phyloP scores from a whole-genome alignment of 2,113 vertebrate species.

The Climacteris rufus region DNA sequence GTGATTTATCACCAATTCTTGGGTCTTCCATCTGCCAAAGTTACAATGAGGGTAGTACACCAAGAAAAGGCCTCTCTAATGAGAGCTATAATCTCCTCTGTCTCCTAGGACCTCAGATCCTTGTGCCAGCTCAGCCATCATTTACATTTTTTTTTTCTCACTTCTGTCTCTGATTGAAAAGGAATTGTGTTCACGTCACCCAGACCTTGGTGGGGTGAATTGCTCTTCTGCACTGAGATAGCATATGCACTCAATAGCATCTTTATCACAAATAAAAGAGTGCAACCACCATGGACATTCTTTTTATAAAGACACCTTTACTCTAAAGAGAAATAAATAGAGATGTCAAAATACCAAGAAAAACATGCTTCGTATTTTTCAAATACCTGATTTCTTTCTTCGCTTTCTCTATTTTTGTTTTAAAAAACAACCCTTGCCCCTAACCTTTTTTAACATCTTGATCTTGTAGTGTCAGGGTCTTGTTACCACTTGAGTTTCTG shows the following conservation, averaged over 20 bases:
- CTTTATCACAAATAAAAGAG: not conserved
- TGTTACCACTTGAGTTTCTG: not conserved
- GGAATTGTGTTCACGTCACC: fast-evolving
- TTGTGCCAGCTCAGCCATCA: not conserved
- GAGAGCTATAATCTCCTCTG: not conserved
- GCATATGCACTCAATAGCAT: not conserved
- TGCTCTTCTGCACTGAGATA: not conserved
- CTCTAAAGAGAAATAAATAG: not conserved
- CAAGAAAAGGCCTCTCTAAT: not conserved
- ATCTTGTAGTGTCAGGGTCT: not conserved
- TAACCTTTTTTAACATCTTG: not conserved
- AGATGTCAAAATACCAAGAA: not conserved
- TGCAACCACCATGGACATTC: not conserved
- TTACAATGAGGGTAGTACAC: not conserved
- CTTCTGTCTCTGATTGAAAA: not conserved
- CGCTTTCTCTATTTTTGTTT: not conserved
- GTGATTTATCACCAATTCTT: not conserved
- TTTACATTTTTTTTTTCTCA: too few species aligned
- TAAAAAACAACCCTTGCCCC: not conserved
- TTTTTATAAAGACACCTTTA: not conserved
- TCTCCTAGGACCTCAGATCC: not conserved
- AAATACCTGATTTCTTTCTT: not conserved
- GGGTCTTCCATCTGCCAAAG: not conserved
- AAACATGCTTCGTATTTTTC: not conserved
- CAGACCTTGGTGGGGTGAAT: not conserved